These are phyloP conservation scores for Callyntrura sp. DNA, from an alignment of 2,888 invertebrate species.

Conservation along the genomic window DNA sequence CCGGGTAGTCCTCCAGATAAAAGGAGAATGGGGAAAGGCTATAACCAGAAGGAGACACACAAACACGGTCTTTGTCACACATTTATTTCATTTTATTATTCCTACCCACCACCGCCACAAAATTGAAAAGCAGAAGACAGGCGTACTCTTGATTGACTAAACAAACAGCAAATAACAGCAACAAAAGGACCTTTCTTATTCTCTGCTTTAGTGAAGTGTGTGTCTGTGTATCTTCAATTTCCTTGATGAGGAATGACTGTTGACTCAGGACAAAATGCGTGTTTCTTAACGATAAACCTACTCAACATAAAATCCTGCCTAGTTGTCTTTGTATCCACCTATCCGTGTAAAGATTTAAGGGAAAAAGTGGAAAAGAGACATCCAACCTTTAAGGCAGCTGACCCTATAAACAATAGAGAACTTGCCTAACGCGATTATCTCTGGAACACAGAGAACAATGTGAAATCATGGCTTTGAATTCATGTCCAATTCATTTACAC, in stretches of 20 bases:
- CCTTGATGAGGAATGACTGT: slow-evolving; percentile 55
- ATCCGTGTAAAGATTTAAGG: slow-evolving; percentile 33
- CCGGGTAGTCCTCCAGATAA: slow-evolving; percentile 34
- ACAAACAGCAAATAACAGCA: slow-evolving; percentile 70
- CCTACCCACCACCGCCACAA: slow-evolving; percentile 12
- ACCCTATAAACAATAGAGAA: slow-evolving; percentile 47
- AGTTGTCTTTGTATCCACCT: too few species aligned
- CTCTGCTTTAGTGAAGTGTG: slow-evolving; percentile 29
- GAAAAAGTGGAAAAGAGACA: neutral
- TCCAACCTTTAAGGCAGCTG: slow-evolving; percentile 34
- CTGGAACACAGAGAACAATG: slow-evolving; percentile 4
- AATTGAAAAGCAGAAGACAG: slow-evolving; percentile 47
- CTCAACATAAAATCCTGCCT: slow-evolving; percentile 35
- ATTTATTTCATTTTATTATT: slow-evolving; percentile 43
- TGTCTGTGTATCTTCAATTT: slow-evolving; percentile 47
- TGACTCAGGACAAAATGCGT: slow-evolving; percentile 47
- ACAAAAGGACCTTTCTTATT: slow-evolving; percentile 47
- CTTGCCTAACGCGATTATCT: slow-evolving; percentile 72
- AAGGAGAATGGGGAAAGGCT: slow-evolving; percentile 11
- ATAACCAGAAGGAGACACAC: too few species aligned
- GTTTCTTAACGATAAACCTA: slow-evolving; percentile 41
- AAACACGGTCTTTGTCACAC: neutral
- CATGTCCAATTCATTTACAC: slow-evolving; percentile 75
- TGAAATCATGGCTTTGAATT: slow-evolving; percentile 57
- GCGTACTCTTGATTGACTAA: slow-evolving; percentile 74